Base-by-base conservation (phyloP, 2,113 vertebrate species). In the Pelodiscus sinensis region DNA sequence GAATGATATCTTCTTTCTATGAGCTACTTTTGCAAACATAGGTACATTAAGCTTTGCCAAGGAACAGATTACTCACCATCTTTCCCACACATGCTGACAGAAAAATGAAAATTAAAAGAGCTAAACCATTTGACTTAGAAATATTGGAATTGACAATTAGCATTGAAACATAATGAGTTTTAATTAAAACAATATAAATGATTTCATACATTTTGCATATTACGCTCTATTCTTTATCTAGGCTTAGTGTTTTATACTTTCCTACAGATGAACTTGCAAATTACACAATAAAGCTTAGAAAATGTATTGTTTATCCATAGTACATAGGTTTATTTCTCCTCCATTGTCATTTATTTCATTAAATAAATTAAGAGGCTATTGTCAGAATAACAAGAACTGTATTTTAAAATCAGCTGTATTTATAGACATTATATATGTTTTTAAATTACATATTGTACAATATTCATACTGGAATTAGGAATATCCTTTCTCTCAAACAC, bases 1-100 rank as follows among this genome's bases (percentile, higher is more conserved):
- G 83, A 87, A 85, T 78, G 35, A 81, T 68, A 84, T 10, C 22
- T 95, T 89, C 86, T 83, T 29, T 57, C 62, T 75, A 6, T 78
- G 57, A 86, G 88, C n/a, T 89, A 50, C 78, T 68, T 94, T 91
- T 91, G 4, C 57, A 96, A 93, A 84, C 56, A 94, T 15, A 90
- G 7, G 4, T 56, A 88, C 25, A 0, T 77, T 87, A 94, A 94
- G 58, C 2, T 92, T 71, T 96, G 73, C 27, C 79, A 93, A 95
- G 24, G 62, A 85, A 92, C 25, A 75, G 68, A 89, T 93, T 92
- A 89, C n/a, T 97, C 73, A 88, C 84, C 73, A 91, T 57, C 21
- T 92, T 95, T 86, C 81, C 18, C 0, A 1, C 52, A 14, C 57
- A 85, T 95, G 92, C 82, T 89, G 44, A 3, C 22, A 94, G 91